phyloP scores from a whole-genome alignment of 2,797 vertebrate species.

The Enteromius fasciolatus region DNA sequence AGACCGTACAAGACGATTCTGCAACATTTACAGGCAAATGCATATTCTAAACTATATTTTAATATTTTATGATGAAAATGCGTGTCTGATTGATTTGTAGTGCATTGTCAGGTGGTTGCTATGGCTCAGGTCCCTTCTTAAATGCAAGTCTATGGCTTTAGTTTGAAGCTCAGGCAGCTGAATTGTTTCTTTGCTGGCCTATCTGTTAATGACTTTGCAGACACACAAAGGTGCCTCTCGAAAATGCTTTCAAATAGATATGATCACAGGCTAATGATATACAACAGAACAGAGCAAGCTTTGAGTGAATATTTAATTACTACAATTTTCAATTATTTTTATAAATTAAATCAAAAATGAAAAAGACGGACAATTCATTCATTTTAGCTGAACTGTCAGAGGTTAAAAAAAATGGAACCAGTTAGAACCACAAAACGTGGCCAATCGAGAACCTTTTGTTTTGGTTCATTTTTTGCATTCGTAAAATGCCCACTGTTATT shows the following conservation, averaged over 20 bases:
- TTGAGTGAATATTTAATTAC: neutral
- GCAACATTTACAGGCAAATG: neutral
- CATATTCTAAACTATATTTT: neutral
- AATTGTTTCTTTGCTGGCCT: neutral
- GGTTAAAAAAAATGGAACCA: neutral
- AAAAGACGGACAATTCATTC: neutral
- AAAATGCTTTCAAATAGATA: neutral
- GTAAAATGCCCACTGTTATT: neutral
- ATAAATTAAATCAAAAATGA: neutral
- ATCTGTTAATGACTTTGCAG: neutral
- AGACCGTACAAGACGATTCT: neutral
- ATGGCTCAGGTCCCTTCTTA: neutral
- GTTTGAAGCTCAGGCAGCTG: neutral
- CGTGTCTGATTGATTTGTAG: neutral
- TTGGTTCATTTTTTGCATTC: neutral
- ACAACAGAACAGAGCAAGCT: neutral
- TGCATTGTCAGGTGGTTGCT: neutral
- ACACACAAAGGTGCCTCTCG: no score
- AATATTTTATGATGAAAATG: neutral
- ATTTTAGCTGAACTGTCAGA: neutral
- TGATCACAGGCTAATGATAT: neutral
- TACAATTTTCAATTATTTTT: neutral
- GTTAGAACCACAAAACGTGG: no score
- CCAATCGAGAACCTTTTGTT: neutral
- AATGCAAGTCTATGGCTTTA: neutral